A percentile compares a stretch with the other conserved stretches of the same genome.
Evolutionary conservation across 2,797 vertebrate species (phyloP).

Genomic region (Sitta carolinensis): DNA sequence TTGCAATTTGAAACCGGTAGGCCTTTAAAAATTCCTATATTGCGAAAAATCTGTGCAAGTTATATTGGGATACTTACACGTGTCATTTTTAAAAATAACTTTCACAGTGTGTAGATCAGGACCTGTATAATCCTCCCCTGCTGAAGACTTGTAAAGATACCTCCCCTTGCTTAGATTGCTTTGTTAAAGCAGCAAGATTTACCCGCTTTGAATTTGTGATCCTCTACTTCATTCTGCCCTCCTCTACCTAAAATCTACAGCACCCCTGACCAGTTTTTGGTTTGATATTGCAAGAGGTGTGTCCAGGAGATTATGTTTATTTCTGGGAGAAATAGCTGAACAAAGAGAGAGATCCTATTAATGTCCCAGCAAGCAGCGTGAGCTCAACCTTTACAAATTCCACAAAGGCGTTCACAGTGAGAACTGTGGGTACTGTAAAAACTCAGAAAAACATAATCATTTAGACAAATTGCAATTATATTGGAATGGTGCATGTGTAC

Average conservation of each 20-base stretch:
- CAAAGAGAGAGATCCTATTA: not conserved
- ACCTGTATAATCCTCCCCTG: not conserved
- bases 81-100: not conserved
- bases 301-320: not conserved
- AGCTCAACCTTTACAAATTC: not conserved
- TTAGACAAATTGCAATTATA: not conserved
- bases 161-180: not conserved
- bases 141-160: not conserved
- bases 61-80: not conserved
- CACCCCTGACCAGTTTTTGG: not conserved
- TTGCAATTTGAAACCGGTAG: not conserved
- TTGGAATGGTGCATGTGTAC: not conserved
- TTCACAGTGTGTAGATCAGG: not conserved
- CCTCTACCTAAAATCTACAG: not conserved
- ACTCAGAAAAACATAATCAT: not conserved
- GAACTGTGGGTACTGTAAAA: not conserved
- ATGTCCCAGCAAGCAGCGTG: not conserved
- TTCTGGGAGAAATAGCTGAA: not conserved
- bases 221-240: not conserved
- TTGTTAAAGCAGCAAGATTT: not conserved
- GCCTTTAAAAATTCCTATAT: not conserved
- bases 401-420: not conserved
- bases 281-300: not conserved
- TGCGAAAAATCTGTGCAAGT: not conserved
- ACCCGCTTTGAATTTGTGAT: not conserved